A percentile compares a stretch with the other conserved stretches of the same genome.
Evolutionary conservation across 2,113 vertebrate genomes (phyloP).

Genomic region (Polypterus senegalus): DNA sequence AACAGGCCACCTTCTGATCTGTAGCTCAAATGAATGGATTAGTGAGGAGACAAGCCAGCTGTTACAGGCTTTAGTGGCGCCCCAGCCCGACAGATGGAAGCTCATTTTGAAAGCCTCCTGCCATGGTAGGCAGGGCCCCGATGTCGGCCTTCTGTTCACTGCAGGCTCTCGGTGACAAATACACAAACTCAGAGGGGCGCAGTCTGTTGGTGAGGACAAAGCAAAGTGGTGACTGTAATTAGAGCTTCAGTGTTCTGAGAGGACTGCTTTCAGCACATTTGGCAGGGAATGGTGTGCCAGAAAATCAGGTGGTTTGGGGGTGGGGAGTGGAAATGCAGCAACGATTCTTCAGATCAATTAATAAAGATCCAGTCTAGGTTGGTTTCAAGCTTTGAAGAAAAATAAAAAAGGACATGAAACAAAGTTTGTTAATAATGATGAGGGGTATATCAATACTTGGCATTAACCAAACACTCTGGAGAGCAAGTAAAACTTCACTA

Average conservation of each 20-base stretch:
- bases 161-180: conserved; percentile 9
- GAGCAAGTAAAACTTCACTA: no score
- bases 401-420: no score
- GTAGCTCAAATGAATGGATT: conserved; percentile 40
- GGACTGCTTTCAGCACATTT: background rate
- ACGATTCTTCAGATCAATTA: no score
- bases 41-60: conserved; percentile 33
- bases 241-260: conserved; percentile 6
- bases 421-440: no score
- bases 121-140: conserved; percentile 31
- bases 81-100: conserved; percentile 61
- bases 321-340: no score
- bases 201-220: conserved; percentile 7
- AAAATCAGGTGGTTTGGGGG: no score
- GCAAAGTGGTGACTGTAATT: conserved; percentile 7
- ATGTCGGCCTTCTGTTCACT: conserved; percentile 39
- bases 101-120: conserved; percentile 42
- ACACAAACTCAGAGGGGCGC: conserved; percentile 1
- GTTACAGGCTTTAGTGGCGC: conserved; percentile 39
- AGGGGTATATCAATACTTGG: no score
- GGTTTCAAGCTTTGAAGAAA: no score
- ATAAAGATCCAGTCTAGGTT: no score
- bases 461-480: no score
- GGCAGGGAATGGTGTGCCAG: no score
- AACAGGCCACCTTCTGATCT: conserved; percentile 32